These are phyloP conservation scores for Tupaia chinensis DNA, from an alignment of 2,113 vertebrate species.

Conservation along the genomic window DNA sequence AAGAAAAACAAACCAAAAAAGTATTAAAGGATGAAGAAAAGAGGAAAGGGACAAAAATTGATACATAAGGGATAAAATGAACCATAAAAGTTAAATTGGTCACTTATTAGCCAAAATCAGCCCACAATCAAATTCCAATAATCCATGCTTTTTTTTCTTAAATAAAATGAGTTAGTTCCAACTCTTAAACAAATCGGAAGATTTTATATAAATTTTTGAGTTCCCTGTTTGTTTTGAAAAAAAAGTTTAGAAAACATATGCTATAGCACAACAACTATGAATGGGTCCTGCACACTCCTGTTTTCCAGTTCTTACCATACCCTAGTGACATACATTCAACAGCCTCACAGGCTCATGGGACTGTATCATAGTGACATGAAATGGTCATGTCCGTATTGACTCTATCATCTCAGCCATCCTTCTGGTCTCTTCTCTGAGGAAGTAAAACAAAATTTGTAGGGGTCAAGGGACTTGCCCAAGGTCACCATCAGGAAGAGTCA, in stretches of 20 bases:
- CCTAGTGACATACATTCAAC: background rate
- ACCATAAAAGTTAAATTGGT: background rate
- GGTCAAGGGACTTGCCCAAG: background rate
- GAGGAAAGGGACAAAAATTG: background rate
- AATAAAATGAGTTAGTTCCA: background rate
- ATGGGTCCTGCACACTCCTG: no score
- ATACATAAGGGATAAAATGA: background rate
- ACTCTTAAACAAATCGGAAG: slow-evolving; percentile 10
- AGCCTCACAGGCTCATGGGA: background rate
- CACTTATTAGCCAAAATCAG: background rate
- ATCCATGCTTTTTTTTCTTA: background rate
- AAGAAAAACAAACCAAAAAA: background rate
- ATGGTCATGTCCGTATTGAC: background rate
- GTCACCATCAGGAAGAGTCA: background rate
- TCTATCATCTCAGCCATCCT: background rate
- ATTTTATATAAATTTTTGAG: background rate
- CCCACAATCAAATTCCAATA: background rate
- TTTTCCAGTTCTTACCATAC: background rate
- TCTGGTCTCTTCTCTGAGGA: background rate
- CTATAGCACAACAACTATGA: background rate
- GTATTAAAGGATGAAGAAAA: background rate
- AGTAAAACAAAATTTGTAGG: background rate
- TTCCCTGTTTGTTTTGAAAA: slow-evolving; percentile 11
- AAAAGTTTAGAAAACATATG: background rate
- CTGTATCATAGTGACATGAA: background rate